These are phyloP conservation scores for Pristionchus pacificus DNA, from an alignment of 1,140 invertebrate species.

Conservation along the genomic window DNA sequence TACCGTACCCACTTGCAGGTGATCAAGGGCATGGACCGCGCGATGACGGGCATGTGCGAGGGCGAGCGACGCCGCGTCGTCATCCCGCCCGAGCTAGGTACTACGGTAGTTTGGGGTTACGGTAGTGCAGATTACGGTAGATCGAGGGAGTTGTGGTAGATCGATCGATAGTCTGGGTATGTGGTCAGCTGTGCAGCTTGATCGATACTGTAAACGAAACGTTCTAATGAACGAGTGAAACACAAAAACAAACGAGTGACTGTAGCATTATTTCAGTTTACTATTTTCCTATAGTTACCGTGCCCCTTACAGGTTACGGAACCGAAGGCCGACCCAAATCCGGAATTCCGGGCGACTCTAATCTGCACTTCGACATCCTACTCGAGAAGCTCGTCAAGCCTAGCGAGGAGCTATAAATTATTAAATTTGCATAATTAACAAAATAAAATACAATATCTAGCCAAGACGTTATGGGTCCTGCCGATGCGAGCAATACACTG, in stretches of 20 bases:
- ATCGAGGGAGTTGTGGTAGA: too few relatives aligned
- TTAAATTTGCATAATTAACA: background rate
- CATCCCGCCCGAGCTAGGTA: slow-evolving; percentile 61
- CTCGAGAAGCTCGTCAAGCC: slow-evolving; percentile 41
- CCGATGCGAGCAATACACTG: too few relatives aligned
- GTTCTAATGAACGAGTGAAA: too few relatives aligned
- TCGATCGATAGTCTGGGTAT: too few relatives aligned
- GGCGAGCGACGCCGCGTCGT: slow-evolving; percentile 62
- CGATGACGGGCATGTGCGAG: slow-evolving; percentile 61
- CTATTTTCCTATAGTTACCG: too few relatives aligned
- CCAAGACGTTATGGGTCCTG: too few relatives aligned
- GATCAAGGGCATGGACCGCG: slow-evolving; percentile 53
- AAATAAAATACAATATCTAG: background rate
- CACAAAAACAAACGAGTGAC: too few relatives aligned
- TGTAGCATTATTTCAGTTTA: too few relatives aligned
- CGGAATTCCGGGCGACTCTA: slow-evolving; percentile 59
- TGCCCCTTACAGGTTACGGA: slow-evolving; percentile 57
- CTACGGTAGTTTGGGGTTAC: slow-evolving; percentile 8
- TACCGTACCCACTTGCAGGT: slow-evolving; percentile 54
- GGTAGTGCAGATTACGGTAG: too few relatives aligned
- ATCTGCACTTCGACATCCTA: slow-evolving; percentile 51
- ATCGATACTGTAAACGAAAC: too few relatives aligned
- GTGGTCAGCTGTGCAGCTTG: too few relatives aligned
- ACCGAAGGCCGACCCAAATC: slow-evolving; percentile 59
- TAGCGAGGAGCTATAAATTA: slow-evolving; percentile 3